These are phyloP conservation scores for Busarellus nigricollis DNA, from an alignment of 2,797 vertebrate species.

Conservation along the genomic window DNA sequence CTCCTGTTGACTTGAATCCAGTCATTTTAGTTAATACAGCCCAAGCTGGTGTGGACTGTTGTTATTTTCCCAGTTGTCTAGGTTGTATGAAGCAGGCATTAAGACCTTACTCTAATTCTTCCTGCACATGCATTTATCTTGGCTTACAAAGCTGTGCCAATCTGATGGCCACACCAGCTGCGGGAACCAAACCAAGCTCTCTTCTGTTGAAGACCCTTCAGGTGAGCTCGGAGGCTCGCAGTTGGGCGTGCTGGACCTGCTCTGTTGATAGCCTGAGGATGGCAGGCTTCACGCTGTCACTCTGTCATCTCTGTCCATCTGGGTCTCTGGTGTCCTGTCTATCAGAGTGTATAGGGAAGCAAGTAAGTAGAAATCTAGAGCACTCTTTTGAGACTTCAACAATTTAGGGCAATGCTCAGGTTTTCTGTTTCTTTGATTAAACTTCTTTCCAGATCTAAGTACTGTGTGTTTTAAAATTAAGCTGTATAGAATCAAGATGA, in stretches of 20 bases:
- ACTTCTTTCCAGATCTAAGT: background rate
- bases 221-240: fast-evolving
- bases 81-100: background rate
- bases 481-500: background rate
- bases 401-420: background rate
- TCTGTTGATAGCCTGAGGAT: background rate
- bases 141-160: background rate
- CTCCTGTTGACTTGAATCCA: background rate
- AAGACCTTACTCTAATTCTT: background rate
- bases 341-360: background rate
- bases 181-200: background rate
- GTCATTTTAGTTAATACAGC: background rate
- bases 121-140: background rate
- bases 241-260: fast-evolving
- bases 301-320: background rate
- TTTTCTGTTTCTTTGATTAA: background rate
- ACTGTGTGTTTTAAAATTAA: background rate
- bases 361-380: background rate
- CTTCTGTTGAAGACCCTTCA: background rate
- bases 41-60: background rate
- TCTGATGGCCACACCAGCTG: background rate
- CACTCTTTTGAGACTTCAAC: background rate
- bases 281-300: background rate
- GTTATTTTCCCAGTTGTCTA: background rate
- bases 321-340: background rate